These are phyloP conservation scores for Diaperis boleti DNA, from an alignment of 2,888 invertebrate genomes.

Conservation along the genomic window DNA sequence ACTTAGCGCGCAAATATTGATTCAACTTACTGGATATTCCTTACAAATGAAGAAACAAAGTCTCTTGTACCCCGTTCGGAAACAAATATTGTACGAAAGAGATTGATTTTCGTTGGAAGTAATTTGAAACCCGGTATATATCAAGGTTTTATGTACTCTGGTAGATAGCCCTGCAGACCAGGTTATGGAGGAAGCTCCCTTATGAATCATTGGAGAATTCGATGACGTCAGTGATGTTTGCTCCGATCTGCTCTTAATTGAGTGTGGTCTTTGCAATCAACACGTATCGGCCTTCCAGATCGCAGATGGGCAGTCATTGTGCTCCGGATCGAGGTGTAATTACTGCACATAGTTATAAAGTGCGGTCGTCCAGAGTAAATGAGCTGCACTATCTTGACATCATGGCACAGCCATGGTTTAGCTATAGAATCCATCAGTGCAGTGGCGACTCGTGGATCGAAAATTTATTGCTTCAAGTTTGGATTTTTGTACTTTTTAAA, in stretches of 20 bases:
- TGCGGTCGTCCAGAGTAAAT: constrained; percentile 64
- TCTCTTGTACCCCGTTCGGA: constrained; percentile 10
- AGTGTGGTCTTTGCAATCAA: constrained; percentile 33
- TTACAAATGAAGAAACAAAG: constrained; percentile 16
- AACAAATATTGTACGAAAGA: constrained; percentile 21
- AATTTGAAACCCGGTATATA: constrained; percentile 18
- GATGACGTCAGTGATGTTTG: constrained; percentile 22
- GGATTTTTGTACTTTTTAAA: too few species aligned
- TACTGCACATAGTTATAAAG: constrained; percentile 63
- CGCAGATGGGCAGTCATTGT: constrained; percentile 34
- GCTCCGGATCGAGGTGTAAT: constrained; percentile 57
- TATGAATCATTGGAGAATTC: constrained; percentile 18
- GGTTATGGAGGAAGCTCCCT: constrained; percentile 11
- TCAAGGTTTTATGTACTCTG: constrained; percentile 19
- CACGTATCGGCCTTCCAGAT: constrained; percentile 34
- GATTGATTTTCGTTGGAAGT: constrained; percentile 27
- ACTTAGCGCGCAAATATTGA: constrained; percentile 23
- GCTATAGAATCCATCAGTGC: constrained; percentile 21
- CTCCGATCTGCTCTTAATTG: constrained; percentile 29
- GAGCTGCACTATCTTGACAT: constrained; percentile 62
- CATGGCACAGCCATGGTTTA: constrained; percentile 50
- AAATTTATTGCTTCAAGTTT: too few species aligned
- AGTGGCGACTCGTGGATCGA: too few species aligned
- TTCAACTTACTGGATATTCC: constrained; percentile 12
- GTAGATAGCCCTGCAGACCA: constrained; percentile 18